phyloP scores from a whole-genome alignment of 1,140 invertebrate genomes.

The Lepidostoma basale region DNA sequence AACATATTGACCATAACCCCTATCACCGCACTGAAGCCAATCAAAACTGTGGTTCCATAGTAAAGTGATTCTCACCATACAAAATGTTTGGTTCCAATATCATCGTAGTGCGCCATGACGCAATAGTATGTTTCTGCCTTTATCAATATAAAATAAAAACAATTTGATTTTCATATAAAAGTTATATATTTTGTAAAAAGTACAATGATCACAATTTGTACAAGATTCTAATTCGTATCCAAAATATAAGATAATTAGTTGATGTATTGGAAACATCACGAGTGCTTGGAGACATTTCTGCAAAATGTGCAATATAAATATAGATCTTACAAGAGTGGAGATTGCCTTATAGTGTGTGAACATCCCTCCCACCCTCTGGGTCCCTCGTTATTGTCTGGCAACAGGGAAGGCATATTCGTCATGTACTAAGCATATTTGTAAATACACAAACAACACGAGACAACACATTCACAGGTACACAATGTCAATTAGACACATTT shows the following conservation, averaged over 20 bases:
- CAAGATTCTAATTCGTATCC: constrained; percentile 24
- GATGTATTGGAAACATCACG: not conserved
- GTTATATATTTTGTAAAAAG: constrained; percentile 36
- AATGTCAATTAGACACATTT: not conserved
- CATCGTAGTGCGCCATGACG: not conserved
- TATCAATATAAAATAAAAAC: not conserved
- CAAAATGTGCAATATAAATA: not conserved
- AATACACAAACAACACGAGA: not conserved
- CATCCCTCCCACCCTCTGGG: too few species aligned
- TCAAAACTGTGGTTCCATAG: too few species aligned
- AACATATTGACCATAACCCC: too few species aligned
- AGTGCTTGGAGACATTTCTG: constrained; percentile 9
- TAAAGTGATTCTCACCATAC: too few species aligned
- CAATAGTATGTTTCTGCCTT: too few species aligned
- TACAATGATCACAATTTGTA: constrained; percentile 37
- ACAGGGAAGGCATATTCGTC: not conserved
- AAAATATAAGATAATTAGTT: constrained; percentile 3
- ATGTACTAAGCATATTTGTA: not conserved
- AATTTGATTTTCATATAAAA: constrained; percentile 20
- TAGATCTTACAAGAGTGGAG: not conserved
- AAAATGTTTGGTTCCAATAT: not conserved
- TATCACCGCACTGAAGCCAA: too few species aligned
- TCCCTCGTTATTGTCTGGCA: constrained; percentile 16
- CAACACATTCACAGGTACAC: constrained; percentile 4
- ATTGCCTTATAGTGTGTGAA: not conserved